Base-by-base conservation (phyloP, 1,140 invertebrate species). In the Drosophila lowei region DNA sequence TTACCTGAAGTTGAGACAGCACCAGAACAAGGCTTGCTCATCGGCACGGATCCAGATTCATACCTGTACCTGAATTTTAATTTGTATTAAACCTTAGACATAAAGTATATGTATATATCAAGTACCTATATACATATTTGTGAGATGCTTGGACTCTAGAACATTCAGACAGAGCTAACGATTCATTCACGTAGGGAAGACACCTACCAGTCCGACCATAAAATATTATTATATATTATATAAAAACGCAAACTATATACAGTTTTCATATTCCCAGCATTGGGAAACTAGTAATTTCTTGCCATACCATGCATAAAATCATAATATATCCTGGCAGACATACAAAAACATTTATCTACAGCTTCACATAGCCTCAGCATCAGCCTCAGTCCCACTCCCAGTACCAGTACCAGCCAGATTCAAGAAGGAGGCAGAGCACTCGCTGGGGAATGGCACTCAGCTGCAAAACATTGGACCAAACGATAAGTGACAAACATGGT, bases 401-500 rank as follows among this genome's bases (percentile, higher is more conserved):
- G 28, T 30, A 0, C 2, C 9, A 34, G n/a, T 47, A 46, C 21
- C 41, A 63, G 43, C 54, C 54, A 59, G 58, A 60, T 41, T 41
- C 34, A 38, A 38, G 34, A 11, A 59, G 78, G 34, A 58, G 54
- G 50, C 57, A 28, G 63, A 53, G 67, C 46, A 47, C 49, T 38
- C 34, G 34, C 34, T 38, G 34, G 56, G 43, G 46, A 61, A 50
- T 65, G 52, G 65, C 62, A 66, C 65, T 79, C 77, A 61, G 52
- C 66, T 77, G 66, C 66, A 47, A 72, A 62, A 79, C 77, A 70
- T 77, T 77, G 77, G 72, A 52, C 68, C 80, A 65, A 79, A 86
- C 77, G 81, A 85, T 86, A 85, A 85, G 81, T 85, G 81, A 85
- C 81, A 85, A 81, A 85, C 60, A 86, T 86, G 81, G 81, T 86